phyloP scores from a whole-genome alignment of 2,113 vertebrate genomes.

The Astur gentilis region DNA sequence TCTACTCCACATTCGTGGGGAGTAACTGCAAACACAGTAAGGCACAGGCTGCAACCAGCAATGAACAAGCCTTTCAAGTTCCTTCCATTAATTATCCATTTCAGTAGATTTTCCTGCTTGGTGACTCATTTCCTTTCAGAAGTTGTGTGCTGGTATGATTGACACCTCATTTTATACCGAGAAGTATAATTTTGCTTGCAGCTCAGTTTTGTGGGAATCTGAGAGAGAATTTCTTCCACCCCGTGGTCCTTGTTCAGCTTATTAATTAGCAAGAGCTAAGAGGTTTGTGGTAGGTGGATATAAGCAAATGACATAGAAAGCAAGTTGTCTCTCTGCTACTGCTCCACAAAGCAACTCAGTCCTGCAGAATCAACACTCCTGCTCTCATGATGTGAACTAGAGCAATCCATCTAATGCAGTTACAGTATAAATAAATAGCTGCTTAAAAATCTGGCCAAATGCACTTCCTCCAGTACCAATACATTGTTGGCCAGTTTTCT shows the following conservation, averaged over 20 bases:
- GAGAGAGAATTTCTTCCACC: background rate
- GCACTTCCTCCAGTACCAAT: background rate
- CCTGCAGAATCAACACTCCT: background rate
- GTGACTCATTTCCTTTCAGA: background rate
- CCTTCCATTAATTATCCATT: background rate
- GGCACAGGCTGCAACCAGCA: background rate
- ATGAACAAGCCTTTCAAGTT: background rate
- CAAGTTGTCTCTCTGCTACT: background rate
- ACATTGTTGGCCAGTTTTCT: background rate
- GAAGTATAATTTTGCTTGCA: background rate
- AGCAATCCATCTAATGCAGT: background rate
- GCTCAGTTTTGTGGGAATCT: background rate
- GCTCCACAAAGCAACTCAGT: background rate
- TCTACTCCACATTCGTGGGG: background rate
- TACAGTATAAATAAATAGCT: background rate
- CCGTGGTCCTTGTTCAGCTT: background rate
- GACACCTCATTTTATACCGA: background rate
- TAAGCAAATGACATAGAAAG: background rate
- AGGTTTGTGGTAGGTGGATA: background rate
- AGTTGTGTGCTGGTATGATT: background rate
- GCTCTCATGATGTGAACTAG: background rate
- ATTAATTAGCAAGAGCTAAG: background rate
- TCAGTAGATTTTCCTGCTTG: background rate
- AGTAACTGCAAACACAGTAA: background rate
- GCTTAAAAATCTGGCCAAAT: background rate